Conservation (phyloP, 2,797 vertebrate genomes). For the Rachycentron canadum region DNA sequence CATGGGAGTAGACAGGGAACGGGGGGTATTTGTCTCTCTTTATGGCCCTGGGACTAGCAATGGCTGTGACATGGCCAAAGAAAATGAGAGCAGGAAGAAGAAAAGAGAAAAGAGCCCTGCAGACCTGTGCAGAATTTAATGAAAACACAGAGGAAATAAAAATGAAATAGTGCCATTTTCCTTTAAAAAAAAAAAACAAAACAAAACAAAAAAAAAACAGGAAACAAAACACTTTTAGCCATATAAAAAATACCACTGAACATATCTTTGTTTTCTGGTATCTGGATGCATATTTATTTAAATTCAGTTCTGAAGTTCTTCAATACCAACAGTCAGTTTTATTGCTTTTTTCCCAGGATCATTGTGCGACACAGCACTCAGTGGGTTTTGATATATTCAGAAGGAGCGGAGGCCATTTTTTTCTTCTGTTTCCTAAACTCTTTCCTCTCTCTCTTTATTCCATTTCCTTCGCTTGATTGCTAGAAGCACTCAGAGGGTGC, state of each 20-base stretch:
- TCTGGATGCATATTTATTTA: constrained; percentile 31
- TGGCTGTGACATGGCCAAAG: constrained; percentile 66
- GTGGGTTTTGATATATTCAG: constrained; percentile 54
- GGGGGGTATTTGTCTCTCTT: constrained; percentile 73
- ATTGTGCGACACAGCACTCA: constrained; percentile 16
- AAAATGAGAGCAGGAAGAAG: constrained; percentile 31
- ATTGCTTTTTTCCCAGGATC: constrained; percentile 41
- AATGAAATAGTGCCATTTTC: constrained; percentile 16
- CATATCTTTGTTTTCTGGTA: constrained; percentile 29
- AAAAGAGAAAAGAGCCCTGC: constrained; percentile 1
- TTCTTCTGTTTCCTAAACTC: constrained; percentile 39
- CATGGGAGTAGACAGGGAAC: constrained; percentile 68
- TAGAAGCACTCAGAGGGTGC: constrained; percentile 53
- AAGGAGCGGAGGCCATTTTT: constrained; percentile 23
- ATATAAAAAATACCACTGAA: not conserved
- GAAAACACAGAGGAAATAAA: constrained; percentile 45
- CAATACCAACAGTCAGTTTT: constrained; percentile 25
- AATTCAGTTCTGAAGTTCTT: constrained; percentile 23
- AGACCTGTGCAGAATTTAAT: constrained; percentile 41
- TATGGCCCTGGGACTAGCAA: constrained; percentile 60
- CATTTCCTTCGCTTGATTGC: constrained; percentile 63
- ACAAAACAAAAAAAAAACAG: too few relatives aligned
- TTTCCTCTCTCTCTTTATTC: constrained; percentile 42
- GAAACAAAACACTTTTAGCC: not conserved
- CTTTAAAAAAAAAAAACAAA: not conserved